Conservation (phyloP, 2,888 invertebrate species). For the Fragum whitleyi region DNA sequence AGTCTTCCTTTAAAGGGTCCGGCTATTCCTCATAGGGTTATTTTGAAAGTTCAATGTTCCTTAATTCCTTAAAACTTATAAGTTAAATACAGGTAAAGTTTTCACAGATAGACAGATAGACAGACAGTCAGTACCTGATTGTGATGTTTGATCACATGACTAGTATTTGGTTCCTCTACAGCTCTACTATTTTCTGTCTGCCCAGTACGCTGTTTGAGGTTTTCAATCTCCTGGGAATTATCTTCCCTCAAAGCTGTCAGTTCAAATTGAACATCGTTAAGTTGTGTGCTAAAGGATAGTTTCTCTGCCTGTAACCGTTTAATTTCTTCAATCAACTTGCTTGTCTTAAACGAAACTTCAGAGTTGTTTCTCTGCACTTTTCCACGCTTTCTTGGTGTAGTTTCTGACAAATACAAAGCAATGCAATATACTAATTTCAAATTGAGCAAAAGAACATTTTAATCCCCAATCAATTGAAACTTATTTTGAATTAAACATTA, state of each 20-base stretch:
- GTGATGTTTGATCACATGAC: constrained; percentile 28
- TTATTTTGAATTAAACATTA: too few relatives aligned
- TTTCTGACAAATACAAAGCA: neutral
- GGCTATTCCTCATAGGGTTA: too few relatives aligned
- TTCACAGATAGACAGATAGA: too few relatives aligned
- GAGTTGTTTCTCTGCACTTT: neutral
- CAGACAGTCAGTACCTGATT: too few relatives aligned
- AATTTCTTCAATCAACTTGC: constrained; percentile 71
- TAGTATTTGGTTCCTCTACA: constrained; percentile 46
- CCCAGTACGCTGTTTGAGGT: constrained; percentile 39
- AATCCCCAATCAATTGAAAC: too few relatives aligned
- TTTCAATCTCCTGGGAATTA: constrained; percentile 34
- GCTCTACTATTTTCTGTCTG: constrained; percentile 35
- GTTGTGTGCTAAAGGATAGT: constrained; percentile 53
- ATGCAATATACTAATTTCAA: too few relatives aligned
- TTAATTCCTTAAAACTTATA: too few relatives aligned
- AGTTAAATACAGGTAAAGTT: too few relatives aligned
- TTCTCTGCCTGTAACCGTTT: constrained; percentile 73
- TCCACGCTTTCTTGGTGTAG: constrained; percentile 16
- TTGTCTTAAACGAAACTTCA: constrained; percentile 19
- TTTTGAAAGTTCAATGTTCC: too few relatives aligned
- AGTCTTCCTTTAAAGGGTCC: too few relatives aligned
- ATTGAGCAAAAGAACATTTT: too few relatives aligned
- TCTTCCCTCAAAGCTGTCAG: constrained; percentile 49
- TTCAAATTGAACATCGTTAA: constrained; percentile 63